phyloP scores from a whole-genome alignment of 2,113 vertebrate species.

The Odocoileus virginianus region DNA sequence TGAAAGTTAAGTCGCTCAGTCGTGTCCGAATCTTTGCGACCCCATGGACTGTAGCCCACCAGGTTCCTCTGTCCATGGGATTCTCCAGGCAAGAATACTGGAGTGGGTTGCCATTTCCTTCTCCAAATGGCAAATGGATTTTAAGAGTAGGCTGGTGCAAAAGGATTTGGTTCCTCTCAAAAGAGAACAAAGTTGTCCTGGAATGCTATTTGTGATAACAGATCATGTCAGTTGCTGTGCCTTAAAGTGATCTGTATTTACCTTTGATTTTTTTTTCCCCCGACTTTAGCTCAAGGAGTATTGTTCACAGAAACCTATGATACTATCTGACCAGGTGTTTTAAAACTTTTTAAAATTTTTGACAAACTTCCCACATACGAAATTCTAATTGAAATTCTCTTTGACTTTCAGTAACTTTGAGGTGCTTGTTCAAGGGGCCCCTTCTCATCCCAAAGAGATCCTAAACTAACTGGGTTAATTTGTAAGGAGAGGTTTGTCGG shows the following conservation, averaged over 20 bases:
- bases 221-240: background rate
- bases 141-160: background rate
- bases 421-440: background rate
- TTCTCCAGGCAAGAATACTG: no score
- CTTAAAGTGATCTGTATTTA: background rate
- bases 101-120: no score
- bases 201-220: background rate
- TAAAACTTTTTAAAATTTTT: background rate
- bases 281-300: background rate
- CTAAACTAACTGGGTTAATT: background rate
- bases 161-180: background rate
- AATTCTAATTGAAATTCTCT: background rate
- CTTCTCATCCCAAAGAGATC: background rate
- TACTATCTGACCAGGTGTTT: background rate
- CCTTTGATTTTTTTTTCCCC: background rate
- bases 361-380: background rate
- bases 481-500: background rate
- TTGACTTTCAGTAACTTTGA: background rate
- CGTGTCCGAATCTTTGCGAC: no score
- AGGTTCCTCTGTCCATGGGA: no score
- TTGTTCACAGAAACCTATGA: background rate
- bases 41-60: no score
- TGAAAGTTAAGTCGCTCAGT: no score
- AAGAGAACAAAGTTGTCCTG: background rate
- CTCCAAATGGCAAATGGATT: background rate